A percentile compares a stretch with the other conserved stretches of the same genome.
Evolutionary conservation across 1,140 invertebrate genomes (phyloP).

Genomic region (Armadillidium nasatum): DNA sequence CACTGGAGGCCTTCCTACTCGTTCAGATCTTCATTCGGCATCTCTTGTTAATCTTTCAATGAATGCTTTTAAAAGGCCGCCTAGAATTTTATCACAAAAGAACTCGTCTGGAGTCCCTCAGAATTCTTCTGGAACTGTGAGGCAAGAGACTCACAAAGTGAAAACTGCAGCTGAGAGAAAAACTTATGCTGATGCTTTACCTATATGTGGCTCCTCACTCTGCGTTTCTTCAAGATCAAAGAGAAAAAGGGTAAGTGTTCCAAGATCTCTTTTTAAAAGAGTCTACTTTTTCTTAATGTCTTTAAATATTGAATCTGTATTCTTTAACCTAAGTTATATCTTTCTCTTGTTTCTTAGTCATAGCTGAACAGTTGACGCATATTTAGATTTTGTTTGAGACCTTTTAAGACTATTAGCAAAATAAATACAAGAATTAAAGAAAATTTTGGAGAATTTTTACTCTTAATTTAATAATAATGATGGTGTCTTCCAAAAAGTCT

Average conservation of each 20-base stretch:
- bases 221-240: neutral
- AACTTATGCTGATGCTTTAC: constrained; percentile 37
- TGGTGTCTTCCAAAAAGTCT: too few relatives aligned
- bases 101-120: constrained; percentile 13
- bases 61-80: neutral
- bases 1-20: constrained; percentile 33
- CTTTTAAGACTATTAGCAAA: too few relatives aligned
- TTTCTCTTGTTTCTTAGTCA: too few relatives aligned
- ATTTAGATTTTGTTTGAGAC: too few relatives aligned
- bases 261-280: too few relatives aligned
- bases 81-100: constrained; percentile 23
- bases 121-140: constrained; percentile 17
- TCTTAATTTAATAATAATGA: too few relatives aligned
- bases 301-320: too few relatives aligned
- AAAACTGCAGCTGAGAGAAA: constrained; percentile 42
- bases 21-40: constrained; percentile 33
- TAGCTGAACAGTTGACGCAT: too few relatives aligned
- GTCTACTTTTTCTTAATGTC: too few relatives aligned
- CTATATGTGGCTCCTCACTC: neutral
- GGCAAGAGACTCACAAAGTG: constrained; percentile 37
- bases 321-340: too few relatives aligned
- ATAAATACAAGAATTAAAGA: too few relatives aligned
- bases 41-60: neutral
- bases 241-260: neutral
- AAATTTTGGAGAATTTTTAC: too few relatives aligned